Evolutionary conservation across 1,140 invertebrate genomes (phyloP), one percentile per base, ranked within the genome.

Genomic region (Acromyrmex charruanus): DNA sequence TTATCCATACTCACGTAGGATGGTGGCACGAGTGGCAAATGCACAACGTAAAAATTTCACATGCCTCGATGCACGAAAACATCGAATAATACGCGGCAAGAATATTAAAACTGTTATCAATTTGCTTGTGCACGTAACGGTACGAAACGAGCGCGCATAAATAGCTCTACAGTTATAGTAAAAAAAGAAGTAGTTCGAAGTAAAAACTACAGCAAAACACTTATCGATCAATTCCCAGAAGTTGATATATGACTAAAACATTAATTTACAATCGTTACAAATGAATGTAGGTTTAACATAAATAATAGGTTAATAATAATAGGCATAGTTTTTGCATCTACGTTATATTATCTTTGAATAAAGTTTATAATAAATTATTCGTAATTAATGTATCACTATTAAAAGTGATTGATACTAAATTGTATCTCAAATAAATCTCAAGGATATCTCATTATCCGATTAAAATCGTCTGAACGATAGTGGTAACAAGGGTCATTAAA

Each of bases 101-200:
- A 63, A 84, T 75, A 61, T 74, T 61, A 61, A 84, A 84, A 74
- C 58, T 61, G 18, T 51, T 63, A 63, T 75, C 59, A 71, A 84
- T 58, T 58, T 35, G 51, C 59, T 51, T 21, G 75, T 44, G 25
- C 59, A 44, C 35, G 55, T 82, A 74, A 61, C 39, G 14, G 25
- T 10, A n/a, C 10, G 21, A 81, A 71, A 81, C 59, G 14, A 69
- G 66, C 21, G 66, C 53, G 18, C 3, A 49, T 61, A 61, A 84
- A 75, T 74, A 74, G 9, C 25, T 28, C 18, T 16, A n/a, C 10
- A 75, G n/a, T 39, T 21, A 49, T 10, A 35, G 18, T 25, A 31
- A 12, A n/a, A 31, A 72, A 18, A 44, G 14, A 71, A 9, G 18
- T 59, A 49, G 12, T n/a, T 72, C 25, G 18, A 21, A 61, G 28